Evolutionary conservation across 2,888 invertebrate genomes (phyloP).

Genomic region (Apoderus coryli): DNA sequence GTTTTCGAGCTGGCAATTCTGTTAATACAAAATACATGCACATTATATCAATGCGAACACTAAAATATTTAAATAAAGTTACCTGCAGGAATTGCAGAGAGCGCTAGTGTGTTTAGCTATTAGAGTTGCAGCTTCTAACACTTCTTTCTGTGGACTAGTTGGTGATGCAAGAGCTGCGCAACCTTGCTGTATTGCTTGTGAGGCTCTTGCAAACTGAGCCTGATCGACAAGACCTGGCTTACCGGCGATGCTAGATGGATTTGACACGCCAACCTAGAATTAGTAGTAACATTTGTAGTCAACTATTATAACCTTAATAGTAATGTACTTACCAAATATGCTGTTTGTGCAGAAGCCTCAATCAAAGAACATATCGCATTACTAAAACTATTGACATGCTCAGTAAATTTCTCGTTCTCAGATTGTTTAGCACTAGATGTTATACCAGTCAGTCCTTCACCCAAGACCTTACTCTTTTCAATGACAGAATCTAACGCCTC

Average conservation of each 20-base stretch:
- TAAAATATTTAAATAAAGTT: slow-evolving; percentile 3
- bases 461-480: slow-evolving; percentile 65
- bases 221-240: slow-evolving; percentile 81
- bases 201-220: slow-evolving; percentile 73
- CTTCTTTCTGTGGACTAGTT: slow-evolving; percentile 63
- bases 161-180: slow-evolving; percentile 64
- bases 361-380: slow-evolving; percentile 81
- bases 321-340: slow-evolving; percentile 61
- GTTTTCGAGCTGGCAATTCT: slow-evolving; percentile 85
- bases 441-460: slow-evolving; percentile 90
- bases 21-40: too few species aligned
- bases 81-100: slow-evolving; percentile 77
- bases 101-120: slow-evolving; percentile 94
- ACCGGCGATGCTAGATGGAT: slow-evolving; percentile 79
- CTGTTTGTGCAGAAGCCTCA: slow-evolving; percentile 88
- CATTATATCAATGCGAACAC: too few species aligned
- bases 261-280: slow-evolving; percentile 76
- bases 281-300: too few species aligned
- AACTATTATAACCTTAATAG: too few species aligned
- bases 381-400: slow-evolving; percentile 70
- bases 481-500: slow-evolving; percentile 87
- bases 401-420: slow-evolving; percentile 72
- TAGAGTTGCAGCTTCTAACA: slow-evolving; percentile 79
- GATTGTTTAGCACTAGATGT: slow-evolving; percentile 81
- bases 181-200: slow-evolving; percentile 79